Conservation (phyloP, 2,888 invertebrate genomes). For the Hirtodrosophila confusa region DNA sequence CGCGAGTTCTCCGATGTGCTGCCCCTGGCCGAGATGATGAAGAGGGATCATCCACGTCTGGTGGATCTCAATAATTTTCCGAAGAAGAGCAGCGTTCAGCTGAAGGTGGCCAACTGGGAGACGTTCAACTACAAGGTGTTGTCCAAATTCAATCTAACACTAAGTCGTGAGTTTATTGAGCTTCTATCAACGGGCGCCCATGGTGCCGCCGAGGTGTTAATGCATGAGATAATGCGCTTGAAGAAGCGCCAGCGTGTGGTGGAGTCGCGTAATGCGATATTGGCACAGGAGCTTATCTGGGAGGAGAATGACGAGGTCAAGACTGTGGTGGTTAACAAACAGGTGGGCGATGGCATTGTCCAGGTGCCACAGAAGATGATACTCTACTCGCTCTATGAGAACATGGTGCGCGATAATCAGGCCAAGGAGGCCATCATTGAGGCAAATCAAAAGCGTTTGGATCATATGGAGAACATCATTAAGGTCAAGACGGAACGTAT, state of each 20-base stretch:
- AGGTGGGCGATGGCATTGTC: constrained; percentile 82
- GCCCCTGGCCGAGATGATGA: constrained; percentile 89
- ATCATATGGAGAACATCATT: constrained; percentile 81
- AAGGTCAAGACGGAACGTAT: constrained; percentile 80
- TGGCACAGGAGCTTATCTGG: constrained; percentile 74
- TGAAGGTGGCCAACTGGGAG: constrained; percentile 91
- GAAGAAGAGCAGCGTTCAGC: constrained; percentile 87
- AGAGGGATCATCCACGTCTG: constrained; percentile 88
- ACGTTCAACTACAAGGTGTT: constrained; percentile 91
- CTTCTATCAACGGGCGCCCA: constrained; percentile 87
- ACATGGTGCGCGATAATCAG: constrained; percentile 61
- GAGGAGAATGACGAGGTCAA: constrained; percentile 81
- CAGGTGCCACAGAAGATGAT: constrained; percentile 84
- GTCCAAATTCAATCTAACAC: constrained; percentile 85
- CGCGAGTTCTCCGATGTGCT: constrained; percentile 91
- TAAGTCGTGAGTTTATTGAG: constrained; percentile 85
- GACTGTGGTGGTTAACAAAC: constrained; percentile 77
- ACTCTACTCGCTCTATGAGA: constrained; percentile 81
- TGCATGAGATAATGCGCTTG: constrained; percentile 82
- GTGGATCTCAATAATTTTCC: constrained; percentile 92
- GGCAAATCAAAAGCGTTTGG: constrained; percentile 41
- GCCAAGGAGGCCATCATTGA: constrained; percentile 71
- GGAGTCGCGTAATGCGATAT: constrained; percentile 46
- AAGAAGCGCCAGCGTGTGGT: constrained; percentile 56
- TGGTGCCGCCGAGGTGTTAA: constrained; percentile 88